Percentiles rank a stretch among this genome's conserved stretches.
These are phyloP conservation scores for Channallabes apus DNA, from an alignment of 2,797 vertebrate genomes.

Conservation along the genomic window DNA sequence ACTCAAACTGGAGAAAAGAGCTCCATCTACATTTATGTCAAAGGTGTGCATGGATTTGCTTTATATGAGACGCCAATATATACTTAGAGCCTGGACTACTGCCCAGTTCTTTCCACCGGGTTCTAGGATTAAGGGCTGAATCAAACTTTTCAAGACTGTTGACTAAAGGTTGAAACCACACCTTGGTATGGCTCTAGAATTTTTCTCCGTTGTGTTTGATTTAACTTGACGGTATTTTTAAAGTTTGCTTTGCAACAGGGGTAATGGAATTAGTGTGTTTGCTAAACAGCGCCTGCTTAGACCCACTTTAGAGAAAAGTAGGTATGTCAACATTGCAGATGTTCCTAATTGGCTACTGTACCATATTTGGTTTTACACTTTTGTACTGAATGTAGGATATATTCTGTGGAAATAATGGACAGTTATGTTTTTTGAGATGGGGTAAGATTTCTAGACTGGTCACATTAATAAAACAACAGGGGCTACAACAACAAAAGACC, in stretches of 20 bases:
- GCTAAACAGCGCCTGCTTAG: not conserved
- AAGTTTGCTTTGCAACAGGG: conserved; percentile 7
- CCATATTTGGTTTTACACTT: not conserved
- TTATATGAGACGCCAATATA: not conserved
- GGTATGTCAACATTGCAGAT: not conserved
- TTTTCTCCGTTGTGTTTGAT: conserved; percentile 10
- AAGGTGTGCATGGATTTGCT: conserved; percentile 72
- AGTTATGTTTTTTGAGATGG: not conserved
- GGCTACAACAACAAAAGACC: not conserved
- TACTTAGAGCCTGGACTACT: not conserved
- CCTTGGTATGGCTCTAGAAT: conserved; percentile 10
- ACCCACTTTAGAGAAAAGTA: not conserved
- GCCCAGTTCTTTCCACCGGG: conserved; percentile 1
- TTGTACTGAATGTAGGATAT: not conserved
- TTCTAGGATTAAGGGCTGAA: not conserved
- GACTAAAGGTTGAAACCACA: conserved; percentile 34
- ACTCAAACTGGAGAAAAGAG: conserved; percentile 67
- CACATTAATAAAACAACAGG: not conserved
- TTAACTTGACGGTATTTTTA: conserved; percentile 1
- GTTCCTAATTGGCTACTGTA: not conserved
- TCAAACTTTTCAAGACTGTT: conserved; percentile 10
- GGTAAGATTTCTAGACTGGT: not conserved
- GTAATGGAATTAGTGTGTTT: conserved; percentile 4
- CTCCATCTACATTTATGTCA: conserved; percentile 90
- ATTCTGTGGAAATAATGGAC: not conserved